These are phyloP conservation scores for Sebastes itinus DNA, from an alignment of 2,797 vertebrate genomes.

Conservation along the genomic window DNA sequence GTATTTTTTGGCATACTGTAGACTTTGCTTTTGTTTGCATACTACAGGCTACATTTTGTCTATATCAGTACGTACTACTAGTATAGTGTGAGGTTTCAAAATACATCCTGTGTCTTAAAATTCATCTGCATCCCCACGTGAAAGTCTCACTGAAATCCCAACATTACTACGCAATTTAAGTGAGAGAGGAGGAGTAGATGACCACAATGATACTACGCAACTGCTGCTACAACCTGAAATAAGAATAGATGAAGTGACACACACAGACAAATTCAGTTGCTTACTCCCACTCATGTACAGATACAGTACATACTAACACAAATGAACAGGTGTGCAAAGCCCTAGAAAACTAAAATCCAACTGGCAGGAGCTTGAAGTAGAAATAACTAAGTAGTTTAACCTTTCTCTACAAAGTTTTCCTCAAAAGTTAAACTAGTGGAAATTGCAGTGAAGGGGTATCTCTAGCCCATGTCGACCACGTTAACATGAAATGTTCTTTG, in stretches of 20 bases:
- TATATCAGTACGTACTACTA: not conserved
- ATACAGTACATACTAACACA: slow-evolving; percentile 12
- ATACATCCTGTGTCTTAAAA: not conserved
- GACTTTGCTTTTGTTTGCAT: not conserved
- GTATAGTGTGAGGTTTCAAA: not conserved
- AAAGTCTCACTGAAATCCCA: slow-evolving; percentile 11
- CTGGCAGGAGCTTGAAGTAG: not conserved
- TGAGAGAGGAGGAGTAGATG: slow-evolving; percentile 1
- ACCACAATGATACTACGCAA: not conserved
- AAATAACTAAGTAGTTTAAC: slow-evolving; percentile 7
- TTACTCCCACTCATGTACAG: slow-evolving; percentile 63
- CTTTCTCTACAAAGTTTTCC: slow-evolving; percentile 27
- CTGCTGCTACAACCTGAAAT: slow-evolving; percentile 16
- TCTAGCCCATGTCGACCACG: not conserved
- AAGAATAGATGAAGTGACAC: slow-evolving; percentile 2
- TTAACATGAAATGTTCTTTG: not conserved
- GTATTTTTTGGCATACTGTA: not conserved
- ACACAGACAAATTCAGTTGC: slow-evolving; percentile 15
- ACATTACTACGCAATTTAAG: not conserved
- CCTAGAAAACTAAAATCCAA: not conserved
- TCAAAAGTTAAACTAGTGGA: slow-evolving; percentile 13
- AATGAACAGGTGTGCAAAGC: slow-evolving; percentile 51
- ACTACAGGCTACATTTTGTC: not conserved
- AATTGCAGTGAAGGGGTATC: not conserved
- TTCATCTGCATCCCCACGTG: not conserved